Percentiles rank a stretch among this genome's conserved stretches.
Conservation (phyloP, 1,140 invertebrate genomes). For the Octopus bimaculoides region DNA sequence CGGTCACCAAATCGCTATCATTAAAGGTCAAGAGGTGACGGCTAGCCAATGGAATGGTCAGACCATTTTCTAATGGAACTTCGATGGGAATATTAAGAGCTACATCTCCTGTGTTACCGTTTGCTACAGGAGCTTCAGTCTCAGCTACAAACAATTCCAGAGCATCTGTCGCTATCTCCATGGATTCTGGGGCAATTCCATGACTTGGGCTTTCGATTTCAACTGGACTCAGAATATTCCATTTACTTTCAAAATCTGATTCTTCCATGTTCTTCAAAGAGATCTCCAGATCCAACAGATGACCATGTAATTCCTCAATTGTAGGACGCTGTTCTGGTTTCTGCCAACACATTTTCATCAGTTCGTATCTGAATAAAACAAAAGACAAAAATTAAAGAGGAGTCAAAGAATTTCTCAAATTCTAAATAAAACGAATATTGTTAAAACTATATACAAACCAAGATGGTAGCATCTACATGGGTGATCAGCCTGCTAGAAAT, state of each 20-base stretch:
- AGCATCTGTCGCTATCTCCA: slow-evolving; percentile 16
- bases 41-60: background rate
- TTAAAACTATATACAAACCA: no score
- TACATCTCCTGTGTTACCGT: background rate
- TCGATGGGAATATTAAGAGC: background rate
- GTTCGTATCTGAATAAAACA: slow-evolving; percentile 35
- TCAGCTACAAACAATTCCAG: background rate
- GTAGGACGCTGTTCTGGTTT: slow-evolving; percentile 28
- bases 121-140: background rate
- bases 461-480: no score
- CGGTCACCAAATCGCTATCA: background rate
- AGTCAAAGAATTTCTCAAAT: no score
- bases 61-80: background rate
- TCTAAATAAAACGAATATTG: no score
- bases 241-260: slow-evolving; percentile 39
- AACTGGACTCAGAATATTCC: slow-evolving; percentile 20
- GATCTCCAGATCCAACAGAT: slow-evolving; percentile 29
- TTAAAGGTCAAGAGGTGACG: background rate
- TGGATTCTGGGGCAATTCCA: slow-evolving; percentile 16
- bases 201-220: slow-evolving; percentile 27
- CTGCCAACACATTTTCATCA: slow-evolving; percentile 47
- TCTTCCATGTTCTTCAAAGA: slow-evolving; percentile 18
- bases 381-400: background rate
- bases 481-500: no score
- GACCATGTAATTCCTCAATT: slow-evolving; percentile 34